phyloP scores from a whole-genome alignment of 2,888 invertebrate genomes.

The Trachelus tabidus region DNA sequence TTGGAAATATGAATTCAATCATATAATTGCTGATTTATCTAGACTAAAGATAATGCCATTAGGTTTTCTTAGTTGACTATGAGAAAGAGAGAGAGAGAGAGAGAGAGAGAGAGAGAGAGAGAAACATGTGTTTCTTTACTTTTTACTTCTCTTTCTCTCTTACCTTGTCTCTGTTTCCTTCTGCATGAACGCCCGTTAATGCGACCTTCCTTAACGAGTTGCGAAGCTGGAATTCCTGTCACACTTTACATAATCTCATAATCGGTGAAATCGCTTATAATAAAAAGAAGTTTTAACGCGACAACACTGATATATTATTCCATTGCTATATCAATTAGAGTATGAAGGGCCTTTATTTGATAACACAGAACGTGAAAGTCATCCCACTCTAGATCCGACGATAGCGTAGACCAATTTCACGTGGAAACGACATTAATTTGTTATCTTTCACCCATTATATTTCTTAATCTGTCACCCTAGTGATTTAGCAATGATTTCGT shows the following conservation, averaged over 20 bases:
- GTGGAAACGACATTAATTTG: background rate
- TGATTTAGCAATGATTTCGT: background rate
- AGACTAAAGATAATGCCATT: background rate
- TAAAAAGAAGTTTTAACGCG: background rate
- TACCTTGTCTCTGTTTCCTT: background rate
- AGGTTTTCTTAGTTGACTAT: background rate
- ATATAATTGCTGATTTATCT: background rate
- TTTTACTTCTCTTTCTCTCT: background rate
- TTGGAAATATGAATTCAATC: background rate
- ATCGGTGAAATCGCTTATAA: background rate
- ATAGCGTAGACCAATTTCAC: too few species aligned
- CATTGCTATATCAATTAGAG: background rate
- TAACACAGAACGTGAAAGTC: background rate
- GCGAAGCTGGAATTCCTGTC: background rate
- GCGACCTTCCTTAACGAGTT: background rate
- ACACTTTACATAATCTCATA: background rate
- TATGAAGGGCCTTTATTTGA: background rate
- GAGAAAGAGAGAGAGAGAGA: background rate
- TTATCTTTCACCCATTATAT: background rate
- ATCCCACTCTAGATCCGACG: background rate
- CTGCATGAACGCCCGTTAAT: background rate
- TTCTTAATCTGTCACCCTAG: background rate
- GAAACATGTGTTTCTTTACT: background rate
- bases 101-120: background rate
- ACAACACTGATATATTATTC: background rate